Base-by-base conservation (phyloP, 1,140 invertebrate genomes). In the Aphidius gifuensis region DNA sequence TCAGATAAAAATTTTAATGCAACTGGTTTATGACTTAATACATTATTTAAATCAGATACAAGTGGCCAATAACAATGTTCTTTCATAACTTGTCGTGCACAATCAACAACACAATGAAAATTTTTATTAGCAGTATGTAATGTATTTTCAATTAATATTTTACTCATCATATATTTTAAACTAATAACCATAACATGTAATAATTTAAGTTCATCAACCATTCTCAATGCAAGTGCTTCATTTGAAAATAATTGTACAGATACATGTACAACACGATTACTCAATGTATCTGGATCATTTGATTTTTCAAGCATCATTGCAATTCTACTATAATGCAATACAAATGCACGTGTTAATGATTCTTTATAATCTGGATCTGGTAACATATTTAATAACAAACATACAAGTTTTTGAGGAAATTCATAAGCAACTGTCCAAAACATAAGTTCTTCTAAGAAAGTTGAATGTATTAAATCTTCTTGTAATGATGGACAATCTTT, bases 351-450 rank as follows among this genome's bases (percentile, higher is more conserved):
- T 0, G 94, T 97, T 68, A 98, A 88, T 63, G 92, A 90, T 79
- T 96, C 92, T 88, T 98, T 98, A 78, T 98, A 99, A 71, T 93
- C 88, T 58, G 91, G 89, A 84, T 98, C 94, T 4, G 96, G 95
- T 61, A 98, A 81, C 88, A 98, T 93, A 77, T 97, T 97, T 9
- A 98, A 83, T n/a, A 99, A 79, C 51, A 98, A 87, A 73, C 95
- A 98, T 9, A 98, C 94, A 45, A 98, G 85, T 72, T 96, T 97
- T 79, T 98, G 93, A 4, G 96, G 96, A 82, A 98, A 99, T 80
- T 98, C 95, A 80, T 92, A 97, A 74, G 93, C 93, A 38, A 98
- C 93, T 21, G 93, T 97, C 96, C 96, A 98, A 82, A 98, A 98
- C 66, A 98, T 92, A 58, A 98, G 85, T 82, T 98, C 96, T 78